These are phyloP conservation scores for Marasmarcha lunaedactyla DNA, from an alignment of 2,888 invertebrate genomes.

Conservation along the genomic window DNA sequence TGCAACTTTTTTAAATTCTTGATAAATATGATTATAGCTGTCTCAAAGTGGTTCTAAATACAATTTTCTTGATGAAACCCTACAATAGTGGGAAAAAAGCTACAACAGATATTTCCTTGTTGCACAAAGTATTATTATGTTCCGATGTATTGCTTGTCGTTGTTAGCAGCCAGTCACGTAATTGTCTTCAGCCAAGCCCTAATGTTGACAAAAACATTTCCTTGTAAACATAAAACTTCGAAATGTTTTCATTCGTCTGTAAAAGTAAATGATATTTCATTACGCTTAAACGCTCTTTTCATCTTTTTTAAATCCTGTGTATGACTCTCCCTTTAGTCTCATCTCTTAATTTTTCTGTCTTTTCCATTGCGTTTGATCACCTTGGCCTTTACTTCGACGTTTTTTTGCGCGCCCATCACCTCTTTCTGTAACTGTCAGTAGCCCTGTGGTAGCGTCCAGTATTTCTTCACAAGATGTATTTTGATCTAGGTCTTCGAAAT, in stretches of 20 bases:
- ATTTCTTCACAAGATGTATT: slow-evolving; percentile 2
- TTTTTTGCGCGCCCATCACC: neutral
- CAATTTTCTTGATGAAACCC: slow-evolving; percentile 6
- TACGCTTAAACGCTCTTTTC: slow-evolving; percentile 1
- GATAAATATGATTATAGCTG: slow-evolving; percentile 8
- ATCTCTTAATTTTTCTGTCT: slow-evolving; percentile 4
- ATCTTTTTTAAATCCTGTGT: slow-evolving; percentile 5
- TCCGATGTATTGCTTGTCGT: neutral
- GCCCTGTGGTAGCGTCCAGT: neutral
- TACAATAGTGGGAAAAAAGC: slow-evolving; percentile 8
- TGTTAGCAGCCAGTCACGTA: slow-evolving; percentile 1
- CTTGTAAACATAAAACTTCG: no score
- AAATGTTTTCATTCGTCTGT: no score
- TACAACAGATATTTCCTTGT: slow-evolving; percentile 4
- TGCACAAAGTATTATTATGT: slow-evolving; percentile 1
- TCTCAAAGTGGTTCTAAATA: slow-evolving; percentile 8
- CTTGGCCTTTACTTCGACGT: slow-evolving; percentile 5
- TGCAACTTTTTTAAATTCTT: slow-evolving; percentile 7
- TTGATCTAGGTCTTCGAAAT: slow-evolving; percentile 1
- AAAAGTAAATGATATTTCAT: neutral
- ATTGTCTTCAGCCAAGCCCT: neutral
- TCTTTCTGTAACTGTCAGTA: neutral
- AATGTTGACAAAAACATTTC: no score
- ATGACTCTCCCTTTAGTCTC: slow-evolving; percentile 4
- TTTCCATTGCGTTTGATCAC: slow-evolving; percentile 3